Evolutionary conservation across 2,113 vertebrate genomes (phyloP), one percentile per base, ranked within the genome.

Genomic region (Clinocottus analis): DNA sequence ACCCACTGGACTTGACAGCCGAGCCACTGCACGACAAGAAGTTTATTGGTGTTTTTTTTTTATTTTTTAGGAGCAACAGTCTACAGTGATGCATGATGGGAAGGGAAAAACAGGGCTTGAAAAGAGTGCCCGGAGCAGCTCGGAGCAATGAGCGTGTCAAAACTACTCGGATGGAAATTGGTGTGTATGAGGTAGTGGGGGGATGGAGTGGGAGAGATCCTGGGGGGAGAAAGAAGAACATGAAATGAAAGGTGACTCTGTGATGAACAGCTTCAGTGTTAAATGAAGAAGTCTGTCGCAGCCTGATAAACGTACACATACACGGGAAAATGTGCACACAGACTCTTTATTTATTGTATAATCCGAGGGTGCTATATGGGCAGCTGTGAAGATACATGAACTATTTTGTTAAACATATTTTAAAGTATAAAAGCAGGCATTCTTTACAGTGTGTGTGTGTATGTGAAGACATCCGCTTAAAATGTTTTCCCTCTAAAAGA

Each of bases 1-100:
- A 65, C 78, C 85, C 79, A 74, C 23, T 85, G 76, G 82, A 87
- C 80, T 5, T 67, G 82, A 87, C 84, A 86, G 84, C 12, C 6
- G 19, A 79, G 75, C 89, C 81, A 13, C 89, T 88, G 86, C 51
- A 87, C 49, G 45, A 90, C 85, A 85, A 91, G 77, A 86, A 90
- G 86, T 88, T 90, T 90, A 89, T 90, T 89, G 79, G 73, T 72
- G 72, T 79, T 82, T 79, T 78, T 62, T 1, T 55, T 31, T n/a
- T 4, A 13, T 33, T 35, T 29, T 47, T 37, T 53, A 7, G 62
- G 49, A 85, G 71, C 69, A 58, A 56, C 69, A 72, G 77, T 87
- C 74, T 77, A 83, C 77, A 90, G 83, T 27, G 12, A 77, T 80
- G 84, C 58, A 79, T 88, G 72, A 87, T 83, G 83, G 86, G 73